These are phyloP conservation scores for Vulpes lagopus DNA, from an alignment of 2,113 vertebrate genomes.

Conservation along the genomic window DNA sequence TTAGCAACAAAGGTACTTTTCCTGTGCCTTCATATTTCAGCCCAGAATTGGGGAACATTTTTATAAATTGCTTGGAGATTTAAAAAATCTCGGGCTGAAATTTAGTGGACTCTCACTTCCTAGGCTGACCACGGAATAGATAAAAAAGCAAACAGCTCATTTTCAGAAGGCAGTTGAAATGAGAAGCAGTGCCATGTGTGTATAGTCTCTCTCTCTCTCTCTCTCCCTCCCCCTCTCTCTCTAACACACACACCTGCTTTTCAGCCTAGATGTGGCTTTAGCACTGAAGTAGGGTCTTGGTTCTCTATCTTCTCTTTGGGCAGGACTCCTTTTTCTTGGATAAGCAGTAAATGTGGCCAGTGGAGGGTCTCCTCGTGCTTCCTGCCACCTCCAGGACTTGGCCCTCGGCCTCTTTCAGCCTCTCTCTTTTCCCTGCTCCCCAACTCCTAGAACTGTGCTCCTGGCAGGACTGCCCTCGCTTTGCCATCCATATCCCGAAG, in stretches of 20 bases:
- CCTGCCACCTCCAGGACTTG: slow-evolving; percentile 9
- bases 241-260: not conserved
- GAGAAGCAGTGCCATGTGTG: not conserved
- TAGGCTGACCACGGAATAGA: slow-evolving; percentile 26
- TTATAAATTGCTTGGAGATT: slow-evolving; percentile 42
- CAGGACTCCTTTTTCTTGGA: not conserved
- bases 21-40: not conserved
- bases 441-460: not conserved
- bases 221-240: too few species aligned
- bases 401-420: not conserved
- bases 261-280: not conserved
- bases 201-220: too few species aligned
- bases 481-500: not conserved
- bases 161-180: not conserved
- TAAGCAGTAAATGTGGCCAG: slow-evolving; percentile 54
- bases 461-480: not conserved
- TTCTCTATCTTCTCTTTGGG: slow-evolving; percentile 48
- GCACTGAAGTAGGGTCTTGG: not conserved
- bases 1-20: not conserved
- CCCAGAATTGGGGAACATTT: not conserved
- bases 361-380: not conserved
- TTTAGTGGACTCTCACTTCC: not conserved
- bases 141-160: slow-evolving; percentile 21
- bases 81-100: not conserved
- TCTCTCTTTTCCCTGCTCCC: not conserved